Conservation (phyloP, 1,140 invertebrate species). For the Physella acuta region DNA sequence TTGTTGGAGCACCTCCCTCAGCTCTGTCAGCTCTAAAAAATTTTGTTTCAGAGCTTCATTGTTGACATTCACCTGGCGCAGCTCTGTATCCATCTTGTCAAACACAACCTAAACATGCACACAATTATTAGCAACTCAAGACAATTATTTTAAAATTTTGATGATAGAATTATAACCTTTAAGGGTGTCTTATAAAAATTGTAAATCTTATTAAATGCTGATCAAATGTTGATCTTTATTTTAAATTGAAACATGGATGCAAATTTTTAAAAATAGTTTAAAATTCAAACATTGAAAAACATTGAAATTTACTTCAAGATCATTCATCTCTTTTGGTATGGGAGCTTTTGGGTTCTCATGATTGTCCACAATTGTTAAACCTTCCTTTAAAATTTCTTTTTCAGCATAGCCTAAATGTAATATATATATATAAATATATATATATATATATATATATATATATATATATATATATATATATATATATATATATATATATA, state of each 20-base stretch:
- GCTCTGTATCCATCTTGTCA: conserved; percentile 57
- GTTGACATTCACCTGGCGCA: conserved; percentile 77
- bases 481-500: too few relatives aligned
- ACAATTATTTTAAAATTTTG: too few relatives aligned
- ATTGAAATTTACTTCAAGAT: conserved; percentile 89
- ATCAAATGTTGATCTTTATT: not conserved
- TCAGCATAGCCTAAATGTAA: conserved; percentile 83
- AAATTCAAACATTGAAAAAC: too few relatives aligned
- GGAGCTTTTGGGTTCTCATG: conserved; percentile 91
- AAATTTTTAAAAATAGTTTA: too few relatives aligned
- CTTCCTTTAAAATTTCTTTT: conserved; percentile 91
- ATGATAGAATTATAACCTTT: too few relatives aligned
- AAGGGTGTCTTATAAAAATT: not conserved
- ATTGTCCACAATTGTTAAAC: conserved; percentile 83
- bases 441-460: too few relatives aligned
- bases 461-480: too few relatives aligned
- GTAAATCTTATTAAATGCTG: not conserved
- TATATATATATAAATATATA: too few relatives aligned
- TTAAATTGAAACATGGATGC: too few relatives aligned
- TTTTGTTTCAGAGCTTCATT: conserved; percentile 91
- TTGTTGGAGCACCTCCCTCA: conserved; percentile 89
- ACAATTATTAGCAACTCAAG: not conserved
- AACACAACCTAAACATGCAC: conserved; percentile 50
- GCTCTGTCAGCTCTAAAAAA: conserved; percentile 88
- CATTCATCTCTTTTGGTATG: conserved; percentile 93